Evolutionary conservation across 2,113 vertebrate species (phyloP).

Genomic region (Rhinoptilus africanus): DNA sequence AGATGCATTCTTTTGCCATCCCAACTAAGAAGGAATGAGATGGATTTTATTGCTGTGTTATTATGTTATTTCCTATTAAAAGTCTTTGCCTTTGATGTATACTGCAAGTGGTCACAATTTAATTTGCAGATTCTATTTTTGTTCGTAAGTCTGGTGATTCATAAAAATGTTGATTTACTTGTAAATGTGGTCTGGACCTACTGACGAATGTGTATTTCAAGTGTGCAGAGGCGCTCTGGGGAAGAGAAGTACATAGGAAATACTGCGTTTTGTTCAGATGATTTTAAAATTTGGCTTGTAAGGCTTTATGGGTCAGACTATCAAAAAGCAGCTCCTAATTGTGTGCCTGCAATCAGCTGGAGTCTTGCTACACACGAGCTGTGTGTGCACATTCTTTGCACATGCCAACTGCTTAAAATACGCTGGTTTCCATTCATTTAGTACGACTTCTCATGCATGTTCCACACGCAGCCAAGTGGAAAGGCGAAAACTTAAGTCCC

Average conservation of each 20-base stretch:
- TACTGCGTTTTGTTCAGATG: not conserved
- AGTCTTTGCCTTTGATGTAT: conserved; percentile 1
- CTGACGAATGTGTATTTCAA: not conserved
- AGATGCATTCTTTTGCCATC: not conserved
- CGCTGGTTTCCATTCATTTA: not conserved
- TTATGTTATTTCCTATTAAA: conserved; percentile 6
- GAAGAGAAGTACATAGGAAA: not conserved
- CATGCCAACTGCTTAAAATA: not conserved
- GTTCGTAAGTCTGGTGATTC: not conserved
- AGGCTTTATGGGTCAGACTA: not conserved
- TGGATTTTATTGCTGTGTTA: not conserved
- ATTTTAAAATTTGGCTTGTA: not conserved
- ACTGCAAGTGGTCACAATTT: not conserved
- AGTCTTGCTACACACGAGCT: not conserved
- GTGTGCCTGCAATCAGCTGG: not conserved
- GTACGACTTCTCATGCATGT: not conserved
- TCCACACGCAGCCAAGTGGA: not conserved
- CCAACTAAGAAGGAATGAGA: not conserved
- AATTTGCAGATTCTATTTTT: conserved; percentile 25
- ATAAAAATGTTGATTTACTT: not conserved
- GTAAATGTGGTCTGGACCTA: not conserved
- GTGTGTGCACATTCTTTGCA: not conserved
- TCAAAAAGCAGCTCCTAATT: not conserved
- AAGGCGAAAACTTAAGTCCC: not conserved
- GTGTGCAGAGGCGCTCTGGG: not conserved